phyloP scores from a whole-genome alignment of 2,113 vertebrate species.

The Rhea americana region DNA sequence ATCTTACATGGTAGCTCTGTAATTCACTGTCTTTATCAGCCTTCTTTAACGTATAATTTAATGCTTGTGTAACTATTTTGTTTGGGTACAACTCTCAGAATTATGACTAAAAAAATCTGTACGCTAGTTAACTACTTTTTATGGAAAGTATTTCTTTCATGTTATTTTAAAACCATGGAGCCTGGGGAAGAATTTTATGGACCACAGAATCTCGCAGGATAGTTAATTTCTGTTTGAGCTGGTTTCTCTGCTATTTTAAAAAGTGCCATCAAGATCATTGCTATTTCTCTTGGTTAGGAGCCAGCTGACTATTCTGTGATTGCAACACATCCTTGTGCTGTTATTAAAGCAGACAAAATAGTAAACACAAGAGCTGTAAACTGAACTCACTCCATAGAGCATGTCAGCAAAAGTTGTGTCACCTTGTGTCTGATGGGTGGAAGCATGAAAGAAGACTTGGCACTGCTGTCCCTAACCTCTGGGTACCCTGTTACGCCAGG shows the following conservation, averaged over 20 bases:
- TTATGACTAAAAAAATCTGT: constrained; percentile 1
- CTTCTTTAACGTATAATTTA: constrained; percentile 66
- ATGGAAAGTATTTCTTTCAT: constrained; percentile 59
- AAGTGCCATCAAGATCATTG: constrained; percentile 44
- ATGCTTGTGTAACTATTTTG: constrained; percentile 54
- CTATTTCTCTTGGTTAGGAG: constrained; percentile 52
- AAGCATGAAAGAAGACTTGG: not conserved
- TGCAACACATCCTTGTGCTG: not conserved
- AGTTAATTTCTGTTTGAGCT: constrained; percentile 62
- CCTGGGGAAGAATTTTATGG: constrained; percentile 44
- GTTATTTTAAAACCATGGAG: constrained; percentile 68
- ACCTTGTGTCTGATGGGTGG: not conserved
- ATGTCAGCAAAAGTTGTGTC: not conserved
- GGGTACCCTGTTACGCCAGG: not conserved
- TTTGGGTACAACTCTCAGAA: constrained; percentile 58
- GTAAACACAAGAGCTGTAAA: not conserved
- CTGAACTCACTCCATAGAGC: not conserved
- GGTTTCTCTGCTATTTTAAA: constrained; percentile 64
- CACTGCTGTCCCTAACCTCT: not conserved
- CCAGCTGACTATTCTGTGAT: constrained; percentile 42
- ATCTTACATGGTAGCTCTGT: constrained; percentile 21
- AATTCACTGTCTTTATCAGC: constrained; percentile 49
- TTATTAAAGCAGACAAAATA: not conserved
- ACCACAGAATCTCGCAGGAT: constrained; percentile 34
- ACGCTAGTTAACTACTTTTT: constrained; percentile 54